phyloP scores from a whole-genome alignment of 2,113 vertebrate genomes.

The Plecotus auritus region DNA sequence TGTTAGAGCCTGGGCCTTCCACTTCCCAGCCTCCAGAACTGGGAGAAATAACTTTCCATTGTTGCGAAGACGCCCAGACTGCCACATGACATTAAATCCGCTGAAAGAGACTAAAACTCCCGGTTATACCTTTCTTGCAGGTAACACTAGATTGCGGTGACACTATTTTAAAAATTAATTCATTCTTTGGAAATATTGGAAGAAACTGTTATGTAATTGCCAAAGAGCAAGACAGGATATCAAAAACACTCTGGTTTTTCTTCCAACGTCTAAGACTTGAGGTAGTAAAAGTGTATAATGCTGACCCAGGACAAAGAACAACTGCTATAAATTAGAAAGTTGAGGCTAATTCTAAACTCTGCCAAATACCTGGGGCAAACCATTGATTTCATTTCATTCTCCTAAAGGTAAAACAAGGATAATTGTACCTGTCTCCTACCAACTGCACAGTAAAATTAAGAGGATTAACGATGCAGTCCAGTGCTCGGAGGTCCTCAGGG shows the following conservation, averaged over 20 bases:
- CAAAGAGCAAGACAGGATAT: not conserved
- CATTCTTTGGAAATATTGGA: not conserved
- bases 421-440: constrained; percentile 22
- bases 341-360: constrained; percentile 33
- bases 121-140: not conserved
- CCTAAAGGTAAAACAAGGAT: constrained; percentile 33
- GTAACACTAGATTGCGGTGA: not conserved
- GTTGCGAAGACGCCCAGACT: not conserved
- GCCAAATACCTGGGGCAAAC: not conserved
- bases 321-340: not conserved
- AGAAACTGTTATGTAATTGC: not conserved
- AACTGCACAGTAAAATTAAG: not conserved
- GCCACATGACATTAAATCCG: too few relatives aligned
- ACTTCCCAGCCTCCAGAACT: not conserved
- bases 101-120: not conserved
- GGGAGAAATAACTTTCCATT: not conserved
- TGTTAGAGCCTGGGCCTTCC: too few relatives aligned
- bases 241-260: not conserved
- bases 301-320: not conserved
- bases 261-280: not conserved
- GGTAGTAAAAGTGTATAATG: not conserved
- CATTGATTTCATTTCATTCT: constrained; percentile 5
- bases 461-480: not conserved
- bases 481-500: not conserved
- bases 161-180: not conserved